Base-by-base conservation (phyloP, 2,888 invertebrate species). In the Acanthopleura granulata region DNA sequence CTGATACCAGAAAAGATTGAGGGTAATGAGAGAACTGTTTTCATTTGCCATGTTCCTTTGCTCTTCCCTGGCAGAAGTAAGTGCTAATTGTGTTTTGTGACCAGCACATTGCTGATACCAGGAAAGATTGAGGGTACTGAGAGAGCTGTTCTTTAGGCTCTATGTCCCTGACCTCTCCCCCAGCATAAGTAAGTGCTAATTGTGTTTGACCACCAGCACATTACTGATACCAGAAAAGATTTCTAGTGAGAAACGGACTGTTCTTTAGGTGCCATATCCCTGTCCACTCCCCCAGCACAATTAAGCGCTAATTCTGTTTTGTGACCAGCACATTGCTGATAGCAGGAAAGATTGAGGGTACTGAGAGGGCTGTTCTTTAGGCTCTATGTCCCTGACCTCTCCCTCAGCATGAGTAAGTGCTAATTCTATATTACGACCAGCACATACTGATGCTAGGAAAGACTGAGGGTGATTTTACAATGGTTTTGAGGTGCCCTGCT, bases 131-230 rank as follows among this genome's bases (percentile, higher is more conserved):
- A 57, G 57, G 22, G 3, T n/a, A 6, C 3, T 3, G 57, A 12
- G 57, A n/a, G 3, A n/a, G 12, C 12, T 18, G 57, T 57, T 57
- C 4, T n/a, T 12, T 22, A n/a, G 57, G 6, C 4, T 3, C 12
- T 18, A 18, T 22, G 22, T 57, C 3, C 18, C 18, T 57, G 18
- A 4, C 57, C 57, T 22, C 18, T 57, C 57, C 57, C 57, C 57
- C 57, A 57, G 57, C 57, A 57, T 57, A 57, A 57, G 57, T 57
- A 57, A 57, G 57, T 57, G 57, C 57, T 57, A 57, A 57, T 57
- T 57, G 3, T 57, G 22, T 12, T 57, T n/a, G 18, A 18, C 3
- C 57, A 57, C 57, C 57, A 57, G 57, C 57, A 57, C 57, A 57
- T 18, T 57, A 57, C 57, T n/a, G 22, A 57, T 57, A 12, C 57